Evolutionary conservation across 2,888 invertebrate species (phyloP), one percentile per base, ranked within the genome.

Genomic region (Leuctra nigra): DNA sequence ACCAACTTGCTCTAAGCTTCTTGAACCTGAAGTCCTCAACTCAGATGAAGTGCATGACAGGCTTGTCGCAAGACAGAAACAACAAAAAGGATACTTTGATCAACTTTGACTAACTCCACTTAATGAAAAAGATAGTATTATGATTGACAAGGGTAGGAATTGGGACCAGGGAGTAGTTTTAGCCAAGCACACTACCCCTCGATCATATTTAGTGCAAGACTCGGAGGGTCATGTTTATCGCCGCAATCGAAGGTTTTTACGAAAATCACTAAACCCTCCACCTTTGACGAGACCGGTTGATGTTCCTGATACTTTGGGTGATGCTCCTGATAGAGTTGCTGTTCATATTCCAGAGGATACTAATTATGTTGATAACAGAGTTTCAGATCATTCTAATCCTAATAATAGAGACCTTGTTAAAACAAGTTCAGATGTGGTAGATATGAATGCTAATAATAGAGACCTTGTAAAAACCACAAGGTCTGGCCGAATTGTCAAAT

Each of bases 61-160:
- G 16, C 24, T 47, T 6, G 4, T 14, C 1, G 3, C 16, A 25
- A 47, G 25, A 24, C 25, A 47, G 16, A n/a, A 13, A 1, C 3
- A 14, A 47, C 47, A 47, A 18, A 47, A 47, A 16, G 29, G n/a
- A 16, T 47, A 47, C 14, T 47, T 25, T 24, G 47, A 47, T 25
- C 25, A 25, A 47, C 24, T 16, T 16, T 25, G 25, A 11, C 14
- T 47, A 16, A 47, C 23, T 4, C 47, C 47, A 13, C 47, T 47
- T 16, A 16, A 47, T 14, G 16, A 24, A n/a, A 29, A 29, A 16
- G 29, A 23, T 11, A 47, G 25, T 13, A 18, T 47, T 3, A 13
- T 47, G 14, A n/a, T 47, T 9, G n/a, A 29, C 4, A 47, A 47
- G 16, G n/a, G n/a, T 2, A 11, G n/a, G 6, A 14, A 6, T 2